Percentiles rank a stretch among this genome's conserved stretches.
Conservation (phyloP, 2,797 vertebrate species). For the Anguilla pacifica region DNA sequence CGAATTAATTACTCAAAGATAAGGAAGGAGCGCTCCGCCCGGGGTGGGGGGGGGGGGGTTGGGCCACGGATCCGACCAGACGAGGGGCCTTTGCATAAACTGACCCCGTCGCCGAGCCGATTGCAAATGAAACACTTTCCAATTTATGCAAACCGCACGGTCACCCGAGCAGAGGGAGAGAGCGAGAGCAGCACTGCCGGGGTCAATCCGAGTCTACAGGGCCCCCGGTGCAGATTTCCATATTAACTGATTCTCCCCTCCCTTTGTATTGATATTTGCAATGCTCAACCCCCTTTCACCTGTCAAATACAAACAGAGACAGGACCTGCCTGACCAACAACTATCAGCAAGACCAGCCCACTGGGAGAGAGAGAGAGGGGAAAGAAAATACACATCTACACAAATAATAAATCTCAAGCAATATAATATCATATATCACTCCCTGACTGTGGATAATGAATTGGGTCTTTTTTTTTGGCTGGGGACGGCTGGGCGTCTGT, state of each 20-base stretch:
- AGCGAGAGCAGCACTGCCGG: not conserved
- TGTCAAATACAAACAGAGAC: not conserved
- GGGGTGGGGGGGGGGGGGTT: not conserved
- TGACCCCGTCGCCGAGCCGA: not conserved
- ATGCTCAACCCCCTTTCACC: not conserved
- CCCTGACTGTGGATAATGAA: not conserved
- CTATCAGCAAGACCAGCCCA: too few species aligned
- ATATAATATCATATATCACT: not conserved
- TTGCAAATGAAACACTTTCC: slow-evolving; percentile 16
- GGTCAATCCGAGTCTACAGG: not conserved
- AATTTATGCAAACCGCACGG: not conserved
- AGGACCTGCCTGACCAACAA: not conserved
- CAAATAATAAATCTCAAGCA: not conserved
- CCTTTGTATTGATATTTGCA: slow-evolving; percentile 3
- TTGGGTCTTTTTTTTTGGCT: not conserved
- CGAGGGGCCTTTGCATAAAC: not conserved
- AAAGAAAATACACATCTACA: not conserved
- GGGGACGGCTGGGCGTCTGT: too few species aligned
- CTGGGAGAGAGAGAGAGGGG: too few species aligned
- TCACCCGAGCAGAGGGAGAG: not conserved
- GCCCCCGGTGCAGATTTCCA: not conserved
- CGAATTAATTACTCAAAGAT: not conserved
- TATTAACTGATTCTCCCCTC: slow-evolving; percentile 11
- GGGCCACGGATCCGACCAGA: not conserved
- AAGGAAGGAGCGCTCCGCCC: not conserved